phyloP scores from a whole-genome alignment of 1,140 invertebrate species.

The Asobara japonica region DNA sequence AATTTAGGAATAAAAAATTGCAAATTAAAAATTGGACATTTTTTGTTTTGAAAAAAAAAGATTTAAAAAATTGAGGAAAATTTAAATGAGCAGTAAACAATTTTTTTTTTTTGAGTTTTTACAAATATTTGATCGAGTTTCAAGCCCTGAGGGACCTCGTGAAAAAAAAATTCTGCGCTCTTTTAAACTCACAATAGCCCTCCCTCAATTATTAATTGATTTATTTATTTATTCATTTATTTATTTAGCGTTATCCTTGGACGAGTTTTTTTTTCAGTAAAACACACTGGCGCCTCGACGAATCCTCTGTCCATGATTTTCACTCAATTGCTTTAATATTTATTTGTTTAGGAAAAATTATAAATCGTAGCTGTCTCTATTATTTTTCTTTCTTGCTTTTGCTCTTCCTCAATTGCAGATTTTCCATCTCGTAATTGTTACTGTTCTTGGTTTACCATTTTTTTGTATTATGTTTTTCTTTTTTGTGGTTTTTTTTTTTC shows the following conservation, averaged over 20 bases:
- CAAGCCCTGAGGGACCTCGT: no score
- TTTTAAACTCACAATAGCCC: no score
- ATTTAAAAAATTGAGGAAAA: no score
- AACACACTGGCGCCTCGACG: constrained; percentile 19
- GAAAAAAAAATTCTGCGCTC: no score
- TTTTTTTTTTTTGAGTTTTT: background rate
- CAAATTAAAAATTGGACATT: no score
- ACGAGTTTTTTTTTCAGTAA: constrained; percentile 19
- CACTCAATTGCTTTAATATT: constrained; percentile 18
- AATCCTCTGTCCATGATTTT: background rate
- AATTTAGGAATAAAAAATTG: no score
- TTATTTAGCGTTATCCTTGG: background rate
- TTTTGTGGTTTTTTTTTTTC: no score
- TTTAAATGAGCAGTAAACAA: no score
- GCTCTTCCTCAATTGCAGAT: background rate
- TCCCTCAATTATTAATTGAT: constrained; percentile 6
- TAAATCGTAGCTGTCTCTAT: constrained; percentile 29
- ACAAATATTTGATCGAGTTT: no score
- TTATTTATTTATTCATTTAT: constrained; percentile 9
- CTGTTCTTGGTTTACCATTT: background rate
- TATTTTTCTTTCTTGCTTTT: no score
- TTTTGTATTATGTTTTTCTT: background rate
- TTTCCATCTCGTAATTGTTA: background rate
- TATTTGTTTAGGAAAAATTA: constrained; percentile 14
- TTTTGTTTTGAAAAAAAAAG: no score